A percentile compares a stretch with the other conserved stretches of the same genome.
Conservation (phyloP, 2,888 invertebrate genomes). For the Ptychoptera albimana region DNA sequence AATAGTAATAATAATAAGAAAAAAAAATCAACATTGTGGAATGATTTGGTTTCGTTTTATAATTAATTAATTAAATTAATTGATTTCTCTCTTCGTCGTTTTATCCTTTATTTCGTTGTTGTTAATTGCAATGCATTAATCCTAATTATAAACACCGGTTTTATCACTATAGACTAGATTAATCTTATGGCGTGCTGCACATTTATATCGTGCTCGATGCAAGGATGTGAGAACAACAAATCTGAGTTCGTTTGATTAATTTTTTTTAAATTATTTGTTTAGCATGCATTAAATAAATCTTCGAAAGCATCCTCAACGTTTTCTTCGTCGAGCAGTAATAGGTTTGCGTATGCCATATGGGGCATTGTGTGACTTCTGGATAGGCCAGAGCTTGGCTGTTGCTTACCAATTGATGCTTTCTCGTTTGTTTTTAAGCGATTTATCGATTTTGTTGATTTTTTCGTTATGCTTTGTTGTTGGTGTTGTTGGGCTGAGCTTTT, state of each 20-base stretch:
- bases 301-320: slow-evolving; percentile 83
- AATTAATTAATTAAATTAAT: no score
- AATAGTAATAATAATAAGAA: no score
- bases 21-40: no score
- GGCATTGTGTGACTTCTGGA: slow-evolving; percentile 65
- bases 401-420: slow-evolving; percentile 31
- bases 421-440: slow-evolving; percentile 35
- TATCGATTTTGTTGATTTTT: slow-evolving; percentile 21
- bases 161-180: no score
- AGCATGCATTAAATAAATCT: slow-evolving; percentile 51
- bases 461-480: slow-evolving; percentile 12
- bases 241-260: background rate
- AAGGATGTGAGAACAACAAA: no score
- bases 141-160: no score
- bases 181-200: no score
- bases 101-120: no score
- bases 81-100: no score
- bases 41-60: no score
- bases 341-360: slow-evolving; percentile 44
- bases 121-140: no score
- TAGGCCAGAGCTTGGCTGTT: slow-evolving; percentile 36
- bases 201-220: no score
- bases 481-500: background rate
- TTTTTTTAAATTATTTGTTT: slow-evolving; percentile 8
- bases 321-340: slow-evolving; percentile 48